Conservation (phyloP, 2,888 invertebrate species). For the Cordilura impudica region DNA sequence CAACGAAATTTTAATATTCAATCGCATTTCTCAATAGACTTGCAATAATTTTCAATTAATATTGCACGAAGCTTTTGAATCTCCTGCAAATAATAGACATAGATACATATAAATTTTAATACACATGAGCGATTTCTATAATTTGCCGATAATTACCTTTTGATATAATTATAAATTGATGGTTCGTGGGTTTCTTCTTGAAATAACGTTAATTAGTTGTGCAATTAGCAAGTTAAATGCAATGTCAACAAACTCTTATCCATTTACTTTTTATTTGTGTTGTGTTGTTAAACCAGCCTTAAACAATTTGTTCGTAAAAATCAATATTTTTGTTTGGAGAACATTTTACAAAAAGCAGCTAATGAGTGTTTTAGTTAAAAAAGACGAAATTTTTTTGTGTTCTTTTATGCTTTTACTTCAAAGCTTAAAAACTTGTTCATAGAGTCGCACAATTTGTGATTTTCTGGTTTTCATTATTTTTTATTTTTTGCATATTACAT, state of each 20-base stretch:
- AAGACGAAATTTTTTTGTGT: not conserved
- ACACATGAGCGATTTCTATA: constrained; percentile 51
- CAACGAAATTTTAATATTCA: no score
- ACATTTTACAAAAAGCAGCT: constrained; percentile 35
- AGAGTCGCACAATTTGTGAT: constrained; percentile 9
- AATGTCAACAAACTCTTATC: constrained; percentile 49
- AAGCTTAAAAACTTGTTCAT: not conserved
- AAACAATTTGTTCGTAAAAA: not conserved
- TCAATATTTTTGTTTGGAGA: not conserved
- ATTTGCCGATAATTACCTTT: constrained; percentile 61
- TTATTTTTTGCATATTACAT: not conserved
- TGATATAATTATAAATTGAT: constrained; percentile 41
- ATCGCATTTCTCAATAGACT: no score
- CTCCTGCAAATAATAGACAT: not conserved
- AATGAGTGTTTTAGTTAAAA: constrained; percentile 36
- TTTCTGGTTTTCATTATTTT: constrained; percentile 37
- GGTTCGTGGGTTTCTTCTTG: constrained; percentile 3
- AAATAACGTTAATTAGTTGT: constrained; percentile 59
- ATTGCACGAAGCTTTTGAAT: no score
- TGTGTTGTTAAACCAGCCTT: not conserved
- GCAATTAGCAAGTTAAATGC: constrained; percentile 55
- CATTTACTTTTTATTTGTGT: not conserved
- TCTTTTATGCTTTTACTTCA: constrained; percentile 9
- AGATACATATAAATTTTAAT: not conserved
- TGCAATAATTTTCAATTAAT: no score